Evolutionary conservation across 2,888 invertebrate species (phyloP).

Genomic region (Cephus runcator): DNA sequence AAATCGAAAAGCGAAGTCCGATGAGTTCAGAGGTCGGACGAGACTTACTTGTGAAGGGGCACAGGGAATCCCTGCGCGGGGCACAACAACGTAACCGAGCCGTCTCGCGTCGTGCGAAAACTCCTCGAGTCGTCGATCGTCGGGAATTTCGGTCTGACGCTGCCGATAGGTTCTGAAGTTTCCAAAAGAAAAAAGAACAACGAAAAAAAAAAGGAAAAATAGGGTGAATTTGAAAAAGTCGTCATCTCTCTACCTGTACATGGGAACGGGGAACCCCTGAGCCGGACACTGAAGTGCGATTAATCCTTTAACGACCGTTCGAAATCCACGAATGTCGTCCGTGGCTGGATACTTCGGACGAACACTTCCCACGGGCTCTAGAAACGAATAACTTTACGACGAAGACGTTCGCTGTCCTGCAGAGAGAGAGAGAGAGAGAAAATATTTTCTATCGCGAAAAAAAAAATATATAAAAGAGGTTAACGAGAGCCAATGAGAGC

Average conservation of each 20-base stretch:
- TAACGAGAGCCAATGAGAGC: neutral
- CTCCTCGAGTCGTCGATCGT: slow-evolving; percentile 59
- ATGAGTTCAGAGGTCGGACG: neutral
- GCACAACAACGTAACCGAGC: slow-evolving; percentile 73
- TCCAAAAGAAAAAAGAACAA: neutral
- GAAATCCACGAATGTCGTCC: slow-evolving; percentile 72
- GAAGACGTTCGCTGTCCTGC: neutral
- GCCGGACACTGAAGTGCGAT: slow-evolving; percentile 73
- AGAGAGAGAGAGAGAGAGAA: neutral
- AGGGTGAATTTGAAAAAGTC: neutral
- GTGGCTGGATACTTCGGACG: slow-evolving; percentile 75
- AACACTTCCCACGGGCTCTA: slow-evolving; percentile 78
- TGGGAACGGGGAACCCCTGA: slow-evolving; percentile 76
- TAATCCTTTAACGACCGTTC: slow-evolving; percentile 66
- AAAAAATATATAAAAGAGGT: neutral
- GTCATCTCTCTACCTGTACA: slow-evolving; percentile 71
- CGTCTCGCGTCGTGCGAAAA: slow-evolving; percentile 44
- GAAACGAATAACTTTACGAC: slow-evolving; percentile 38
- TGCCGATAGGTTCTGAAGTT: slow-evolving; percentile 70
- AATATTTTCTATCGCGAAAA: neutral
- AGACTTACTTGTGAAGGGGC: slow-evolving; percentile 39
- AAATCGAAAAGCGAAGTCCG: slow-evolving; percentile 3
- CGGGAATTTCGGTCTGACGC: slow-evolving; percentile 72
- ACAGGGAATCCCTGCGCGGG: slow-evolving; percentile 79
- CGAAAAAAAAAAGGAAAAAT: neutral